Base-by-base conservation (phyloP, 2,113 vertebrate genomes). In the Pterophyllum scalare region DNA sequence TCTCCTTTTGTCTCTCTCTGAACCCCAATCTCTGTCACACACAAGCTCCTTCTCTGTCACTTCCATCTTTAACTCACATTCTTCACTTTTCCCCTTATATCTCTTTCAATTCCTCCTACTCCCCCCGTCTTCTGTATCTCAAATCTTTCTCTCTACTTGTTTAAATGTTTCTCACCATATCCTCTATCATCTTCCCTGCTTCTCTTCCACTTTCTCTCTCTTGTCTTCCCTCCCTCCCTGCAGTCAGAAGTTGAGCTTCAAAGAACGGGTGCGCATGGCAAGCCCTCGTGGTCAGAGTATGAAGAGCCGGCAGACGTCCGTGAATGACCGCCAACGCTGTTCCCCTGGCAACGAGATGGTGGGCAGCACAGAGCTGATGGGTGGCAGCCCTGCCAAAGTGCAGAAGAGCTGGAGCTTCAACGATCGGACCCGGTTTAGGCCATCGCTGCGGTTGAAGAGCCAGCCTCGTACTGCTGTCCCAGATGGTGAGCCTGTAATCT, bases 341-440 rank as follows among this genome's bases (percentile, higher is more conserved):
- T 99, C 98, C n/a, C 98, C 98, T 0, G 94, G 97, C 81, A 95
- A 97, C 0, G 98, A 99, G 88, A 96, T 95, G 38, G 94, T 81
- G 95, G 1, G 97, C 96, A 89, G 93, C 58, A 19, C 52, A 3
- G 94, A 94, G 79, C 80, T 93, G 65, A 94, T 88, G 77, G 81
- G 97, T 0, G 95, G 96, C 87, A 99, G 98, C 87, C 98, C 98
- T 10, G 97, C 97, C 86, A 99, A 99, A 91, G 98, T 99, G 33
- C 98, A 99, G 94, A 99, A 99, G 94, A 99, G 98, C 95, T 99
- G 98, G 98, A 99, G 98, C 91, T 99, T 99, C 95, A 99, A 99
- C 0, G 98, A 99, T 83, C 95, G 98, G 24, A 99, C 98, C 0
- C 96, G 98, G 52, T 99, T 99, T 86, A 95, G 98, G 79, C 98